Evolutionary conservation across 1,140 invertebrate species (phyloP), one percentile per base, ranked within the genome.

Genomic region (Sipha flava): DNA sequence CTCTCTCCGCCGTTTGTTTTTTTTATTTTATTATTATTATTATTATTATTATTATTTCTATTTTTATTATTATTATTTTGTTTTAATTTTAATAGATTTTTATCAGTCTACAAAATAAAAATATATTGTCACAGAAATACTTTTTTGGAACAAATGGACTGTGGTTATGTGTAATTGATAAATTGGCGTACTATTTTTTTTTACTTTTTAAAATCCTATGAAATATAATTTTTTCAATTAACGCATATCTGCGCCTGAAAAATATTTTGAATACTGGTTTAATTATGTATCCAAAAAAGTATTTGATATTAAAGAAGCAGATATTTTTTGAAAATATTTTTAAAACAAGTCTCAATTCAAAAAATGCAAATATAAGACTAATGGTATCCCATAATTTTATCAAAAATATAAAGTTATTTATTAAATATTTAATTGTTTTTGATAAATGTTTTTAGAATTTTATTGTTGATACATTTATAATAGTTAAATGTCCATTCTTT

Each of bases 11-110:
- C 47, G 52, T 77, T 21, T 57, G 31, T 77, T 77, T 77, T 73
- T 59, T 59, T 59, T 40, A 23, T 64, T 73, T 54, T 54, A 54
- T 54, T 57, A 23, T 26, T 87, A 82, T 94, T 94, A 84, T 87
- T 88, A 34, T 85, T 87, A 70, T 88, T 92, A 18, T 59, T 59
- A 59, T 59, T 26, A 59, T 59, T 23, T 59, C 9, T 26, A 21
- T 21, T 59, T 59, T 59, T 92, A 91, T 77, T 94, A 43, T 37
- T 68, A 40, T 43, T 66, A 43, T 68, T 16, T 9, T 43, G 40
- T 70, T 59, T 59, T 47, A n/a, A n/a, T 47, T 70, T 29, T 26
- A 29, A 29, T 9, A 29, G 2, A 29, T 21, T 70, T 68, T 45
- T 70, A 45, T 18, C 10, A 37, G 31, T 66, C 23, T 66, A 66